Evolutionary conservation across 2,888 invertebrate species (phyloP).

Genomic region (Eurytoma californica): DNA sequence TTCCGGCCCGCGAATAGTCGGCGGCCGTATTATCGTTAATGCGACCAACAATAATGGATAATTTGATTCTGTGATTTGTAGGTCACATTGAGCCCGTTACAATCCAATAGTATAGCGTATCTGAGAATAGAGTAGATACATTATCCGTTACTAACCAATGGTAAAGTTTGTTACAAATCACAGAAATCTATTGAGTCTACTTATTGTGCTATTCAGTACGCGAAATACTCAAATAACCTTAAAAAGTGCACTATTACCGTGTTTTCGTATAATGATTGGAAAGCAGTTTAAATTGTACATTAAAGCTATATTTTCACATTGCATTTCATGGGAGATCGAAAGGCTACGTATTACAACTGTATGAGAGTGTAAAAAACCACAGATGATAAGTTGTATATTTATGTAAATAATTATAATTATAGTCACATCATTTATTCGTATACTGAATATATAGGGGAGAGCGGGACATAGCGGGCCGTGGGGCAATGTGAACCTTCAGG

Average conservation of each 20-base stretch:
- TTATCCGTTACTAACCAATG: slow-evolving; percentile 13
- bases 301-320: not conserved
- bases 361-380: no score
- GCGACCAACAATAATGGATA: slow-evolving; percentile 39
- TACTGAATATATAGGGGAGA: no score
- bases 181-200: slow-evolving; percentile 13
- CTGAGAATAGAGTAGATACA: slow-evolving; percentile 12
- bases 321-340: no score
- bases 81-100: not conserved
- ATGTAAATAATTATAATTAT: no score
- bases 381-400: no score
- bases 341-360: no score
- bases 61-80: slow-evolving; percentile 40
- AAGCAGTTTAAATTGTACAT: not conserved
- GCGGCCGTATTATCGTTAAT: slow-evolving; percentile 34
- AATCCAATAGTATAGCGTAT: slow-evolving; percentile 13
- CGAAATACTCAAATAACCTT: slow-evolving; percentile 15
- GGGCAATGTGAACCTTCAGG: no score
- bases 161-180: slow-evolving; percentile 21
- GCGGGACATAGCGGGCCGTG: no score
- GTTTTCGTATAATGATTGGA: not conserved
- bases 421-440: no score
- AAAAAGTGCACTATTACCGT: not conserved
- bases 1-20: slow-evolving; percentile 16
- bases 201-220: not conserved